A percentile compares a stretch with the other conserved stretches of the same genome.
These are phyloP conservation scores for Sussaba pulchella DNA, from an alignment of 2,888 invertebrate species.

Conservation along the genomic window DNA sequence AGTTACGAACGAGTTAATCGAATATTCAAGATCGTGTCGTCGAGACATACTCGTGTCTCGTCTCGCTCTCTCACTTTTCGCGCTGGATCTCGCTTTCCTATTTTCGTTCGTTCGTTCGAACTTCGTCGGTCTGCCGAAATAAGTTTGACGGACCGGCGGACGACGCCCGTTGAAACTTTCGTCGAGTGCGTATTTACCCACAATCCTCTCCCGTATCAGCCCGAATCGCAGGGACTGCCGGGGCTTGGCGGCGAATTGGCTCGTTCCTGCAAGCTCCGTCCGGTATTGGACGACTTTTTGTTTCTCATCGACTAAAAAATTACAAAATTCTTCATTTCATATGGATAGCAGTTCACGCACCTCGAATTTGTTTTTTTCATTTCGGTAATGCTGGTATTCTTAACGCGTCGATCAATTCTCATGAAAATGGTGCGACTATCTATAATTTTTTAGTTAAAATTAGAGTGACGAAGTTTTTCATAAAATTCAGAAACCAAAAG, in stretches of 20 bases:
- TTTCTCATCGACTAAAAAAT: not conserved
- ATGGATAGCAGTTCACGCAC: not conserved
- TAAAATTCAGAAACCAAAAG: too few species aligned
- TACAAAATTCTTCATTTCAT: not conserved
- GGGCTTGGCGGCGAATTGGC: constrained; percentile 39
- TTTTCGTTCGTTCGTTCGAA: constrained; percentile 22
- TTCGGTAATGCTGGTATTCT: too few species aligned
- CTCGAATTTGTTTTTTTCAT: not conserved
- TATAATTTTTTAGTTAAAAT: too few species aligned
- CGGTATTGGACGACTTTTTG: too few species aligned
- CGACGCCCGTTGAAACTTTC: constrained; percentile 45
- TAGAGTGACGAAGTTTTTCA: too few species aligned
- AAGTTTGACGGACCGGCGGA: constrained; percentile 49
- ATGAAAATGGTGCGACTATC: too few species aligned
- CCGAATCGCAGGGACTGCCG: constrained; percentile 44
- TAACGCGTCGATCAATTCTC: too few species aligned
- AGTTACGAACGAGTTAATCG: constrained; percentile 73
- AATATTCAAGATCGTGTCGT: constrained; percentile 72
- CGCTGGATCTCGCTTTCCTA: constrained; percentile 10
- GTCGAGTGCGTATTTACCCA: constrained; percentile 43
- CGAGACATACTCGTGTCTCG: constrained; percentile 25
- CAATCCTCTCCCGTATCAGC: not conserved
- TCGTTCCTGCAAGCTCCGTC: constrained; percentile 12
- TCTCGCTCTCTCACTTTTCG: constrained; percentile 24
- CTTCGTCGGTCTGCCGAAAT: not conserved